A percentile compares a stretch with the other conserved stretches of the same genome.
Evolutionary conservation across 1,140 invertebrate species (phyloP).

Genomic region (Nautilus pompilius): DNA sequence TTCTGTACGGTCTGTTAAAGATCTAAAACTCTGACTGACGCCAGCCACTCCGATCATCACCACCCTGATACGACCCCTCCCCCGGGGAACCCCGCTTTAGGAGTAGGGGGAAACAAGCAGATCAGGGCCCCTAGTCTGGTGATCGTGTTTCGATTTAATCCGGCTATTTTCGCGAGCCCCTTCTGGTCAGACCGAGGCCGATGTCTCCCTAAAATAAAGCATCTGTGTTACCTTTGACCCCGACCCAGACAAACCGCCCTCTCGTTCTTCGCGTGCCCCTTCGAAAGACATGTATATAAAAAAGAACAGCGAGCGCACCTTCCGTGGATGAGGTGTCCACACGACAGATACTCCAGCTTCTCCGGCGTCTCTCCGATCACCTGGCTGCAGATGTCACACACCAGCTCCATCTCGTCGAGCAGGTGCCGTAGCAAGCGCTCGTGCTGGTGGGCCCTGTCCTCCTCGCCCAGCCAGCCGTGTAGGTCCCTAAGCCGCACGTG

Average conservation of each 20-base stretch:
- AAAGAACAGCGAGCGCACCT: constrained; percentile 23
- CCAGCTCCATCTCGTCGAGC: constrained; percentile 32
- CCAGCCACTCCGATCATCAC: no score
- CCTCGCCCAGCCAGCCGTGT: constrained; percentile 16
- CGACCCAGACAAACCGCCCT: not conserved
- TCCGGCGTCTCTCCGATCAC: constrained; percentile 29
- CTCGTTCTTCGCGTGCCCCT: not conserved
- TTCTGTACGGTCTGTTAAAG: no score
- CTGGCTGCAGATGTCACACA: constrained; percentile 34
- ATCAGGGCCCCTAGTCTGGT: no score
- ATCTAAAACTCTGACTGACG: no score
- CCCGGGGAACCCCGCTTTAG: no score
- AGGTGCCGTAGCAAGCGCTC: constrained; percentile 24
- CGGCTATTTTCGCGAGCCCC: no score
- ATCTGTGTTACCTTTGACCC: not conserved
- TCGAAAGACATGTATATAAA: no score
- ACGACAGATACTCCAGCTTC: constrained; percentile 25
- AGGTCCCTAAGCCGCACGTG: constrained; percentile 21
- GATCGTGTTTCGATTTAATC: no score
- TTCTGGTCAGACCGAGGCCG: no score
- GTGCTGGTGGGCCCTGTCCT: constrained; percentile 16
- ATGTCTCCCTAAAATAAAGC: no score
- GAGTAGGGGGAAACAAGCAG: no score
- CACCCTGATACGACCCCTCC: no score
- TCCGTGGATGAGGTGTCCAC: constrained; percentile 37